Evolutionary conservation across 2,797 vertebrate species (phyloP).

Genomic region (Pachyuromys duprasi): DNA sequence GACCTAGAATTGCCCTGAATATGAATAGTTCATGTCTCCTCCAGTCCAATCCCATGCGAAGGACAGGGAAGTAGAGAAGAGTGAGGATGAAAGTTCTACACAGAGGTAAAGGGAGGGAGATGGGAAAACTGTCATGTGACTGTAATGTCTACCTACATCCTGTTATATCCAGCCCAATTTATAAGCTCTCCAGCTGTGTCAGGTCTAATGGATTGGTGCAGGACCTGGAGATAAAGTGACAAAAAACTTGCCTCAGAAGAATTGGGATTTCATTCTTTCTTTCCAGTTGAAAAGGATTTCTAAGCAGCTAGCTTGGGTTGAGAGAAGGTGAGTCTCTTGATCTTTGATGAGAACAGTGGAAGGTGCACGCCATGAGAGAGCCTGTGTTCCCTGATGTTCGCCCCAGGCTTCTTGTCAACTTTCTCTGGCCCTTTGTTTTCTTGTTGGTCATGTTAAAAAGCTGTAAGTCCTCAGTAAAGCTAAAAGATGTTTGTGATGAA

Average conservation of each 20-base stretch:
- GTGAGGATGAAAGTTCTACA: neutral
- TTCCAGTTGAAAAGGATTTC: neutral
- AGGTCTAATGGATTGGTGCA: neutral
- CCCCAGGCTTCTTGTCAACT: neutral
- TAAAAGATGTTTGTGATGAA: neutral
- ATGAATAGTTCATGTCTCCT: neutral
- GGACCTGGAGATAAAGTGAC: neutral
- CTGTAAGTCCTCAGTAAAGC: neutral
- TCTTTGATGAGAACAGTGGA: neutral
- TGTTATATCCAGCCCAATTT: neutral
- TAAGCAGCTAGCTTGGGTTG: neutral
- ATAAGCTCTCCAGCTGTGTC: neutral
- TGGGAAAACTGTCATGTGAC: neutral
- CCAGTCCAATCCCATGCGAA: neutral
- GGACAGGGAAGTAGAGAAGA: neutral
- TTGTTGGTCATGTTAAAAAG: neutral
- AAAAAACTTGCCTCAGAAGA: neutral
- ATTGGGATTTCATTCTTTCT: neutral
- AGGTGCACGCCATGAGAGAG: neutral
- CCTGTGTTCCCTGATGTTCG: neutral
- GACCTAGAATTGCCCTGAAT: neutral
- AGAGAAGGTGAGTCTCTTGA: neutral
- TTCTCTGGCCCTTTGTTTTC: neutral
- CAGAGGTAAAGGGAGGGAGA: neutral
- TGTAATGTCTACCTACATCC: no score